Evolutionary conservation across 2,113 vertebrate genomes (phyloP), one percentile per base, ranked within the genome.

Genomic region (Melanotaenia duboulayi): DNA sequence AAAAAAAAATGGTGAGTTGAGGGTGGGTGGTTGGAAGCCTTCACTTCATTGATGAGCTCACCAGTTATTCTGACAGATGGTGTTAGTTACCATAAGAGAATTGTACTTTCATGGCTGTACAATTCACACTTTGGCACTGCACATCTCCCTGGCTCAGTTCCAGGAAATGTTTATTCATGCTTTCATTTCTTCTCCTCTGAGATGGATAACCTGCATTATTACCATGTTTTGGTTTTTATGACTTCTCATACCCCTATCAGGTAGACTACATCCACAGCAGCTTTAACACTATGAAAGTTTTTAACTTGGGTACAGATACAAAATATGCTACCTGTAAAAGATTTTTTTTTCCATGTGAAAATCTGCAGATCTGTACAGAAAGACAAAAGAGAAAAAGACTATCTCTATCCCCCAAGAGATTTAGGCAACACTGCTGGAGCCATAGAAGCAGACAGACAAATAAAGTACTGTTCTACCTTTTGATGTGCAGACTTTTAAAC

Each of bases 61-160:
- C 72, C 50, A 79, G 49, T 48, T 50, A 68, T 85, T 65, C 65
- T 76, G 70, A 83, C 90, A 92, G 91, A 91, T 91, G 87, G 74
- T 80, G 84, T 81, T 87, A 90, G 84, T 82, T 86, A 79, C 71
- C 56, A 54, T 74, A 61, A 71, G 66, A 88, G 68, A 88, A 82
- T 71, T 77, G 65, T 56, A 78, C 74, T 85, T 89, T 68, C 72
- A 79, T 67, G 77, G 68, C 62, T 71, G 62, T 66, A 39, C 24
- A 14, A 77, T 71, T 83, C 69, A 80, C 50, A 62, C 52, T 76
- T 75, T 58, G 72, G 73, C 17, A 44, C 69, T 54, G 61, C 71
- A 67, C 61, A 79, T 74, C 78, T 76, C 80, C 71, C 19, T 8
- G 60, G 82, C 69, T 86, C 58, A 71, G 80, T 83, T 70, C 66